Conservation (phyloP, 1,140 invertebrate genomes). For the Thaumetopoea pityocampa region DNA sequence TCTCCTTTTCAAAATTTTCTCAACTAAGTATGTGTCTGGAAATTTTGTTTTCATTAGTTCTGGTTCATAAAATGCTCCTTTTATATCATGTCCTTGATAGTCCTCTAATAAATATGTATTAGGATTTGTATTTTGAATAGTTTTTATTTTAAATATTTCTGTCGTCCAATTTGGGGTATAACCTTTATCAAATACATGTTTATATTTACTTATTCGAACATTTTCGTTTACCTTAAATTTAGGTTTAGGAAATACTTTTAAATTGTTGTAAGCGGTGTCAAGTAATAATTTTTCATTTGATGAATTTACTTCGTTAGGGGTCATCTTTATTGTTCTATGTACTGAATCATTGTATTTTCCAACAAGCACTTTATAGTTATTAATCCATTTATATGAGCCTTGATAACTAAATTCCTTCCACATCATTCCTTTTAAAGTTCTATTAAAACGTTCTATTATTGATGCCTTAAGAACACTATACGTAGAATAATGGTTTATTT, state of each 20-base stretch:
- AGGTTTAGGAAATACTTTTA: no score
- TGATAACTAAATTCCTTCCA: conserved; percentile 60
- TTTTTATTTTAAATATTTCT: conserved; percentile 52
- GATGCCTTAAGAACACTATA: conserved; percentile 2
- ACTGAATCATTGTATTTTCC: conserved; percentile 57
- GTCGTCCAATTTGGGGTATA: conserved; percentile 59
- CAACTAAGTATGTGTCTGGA: conserved; percentile 28
- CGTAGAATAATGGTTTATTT: conserved; percentile 8
- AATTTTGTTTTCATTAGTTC: conserved; percentile 38
- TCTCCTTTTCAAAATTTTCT: not conserved
- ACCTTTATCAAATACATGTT: conserved; percentile 52
- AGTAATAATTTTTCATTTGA: no score
- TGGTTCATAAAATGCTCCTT: conserved; percentile 41
- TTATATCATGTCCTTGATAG: conserved; percentile 20
- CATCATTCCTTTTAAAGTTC: conserved; percentile 66
- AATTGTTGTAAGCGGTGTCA: no score
- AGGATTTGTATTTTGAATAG: conserved; percentile 40
- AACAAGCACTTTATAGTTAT: conserved; percentile 39
- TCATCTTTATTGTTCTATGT: conserved; percentile 30
- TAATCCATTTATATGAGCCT: conserved; percentile 56
- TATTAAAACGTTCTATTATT: conserved; percentile 61
- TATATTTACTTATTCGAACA: conserved; percentile 42
- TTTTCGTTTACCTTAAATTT: not conserved
- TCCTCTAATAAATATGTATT: conserved; percentile 45
- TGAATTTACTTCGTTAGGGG: not conserved